Percentiles rank a stretch among this genome's conserved stretches.
Conservation (phyloP, 2,113 vertebrate species). For the Nannobrachium achirus region DNA sequence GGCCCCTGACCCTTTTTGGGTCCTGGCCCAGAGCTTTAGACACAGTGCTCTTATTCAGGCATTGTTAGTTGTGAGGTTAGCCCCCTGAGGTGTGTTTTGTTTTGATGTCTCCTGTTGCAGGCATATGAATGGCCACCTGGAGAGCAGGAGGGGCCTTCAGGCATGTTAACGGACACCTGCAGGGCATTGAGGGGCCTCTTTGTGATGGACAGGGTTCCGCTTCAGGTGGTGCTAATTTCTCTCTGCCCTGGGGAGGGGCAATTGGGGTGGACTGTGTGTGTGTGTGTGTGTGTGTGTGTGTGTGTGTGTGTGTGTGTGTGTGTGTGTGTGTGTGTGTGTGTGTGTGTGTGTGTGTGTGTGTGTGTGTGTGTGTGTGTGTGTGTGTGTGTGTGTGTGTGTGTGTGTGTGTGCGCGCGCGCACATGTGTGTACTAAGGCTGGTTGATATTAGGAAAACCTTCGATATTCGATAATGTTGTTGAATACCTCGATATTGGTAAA, state of each 20-base stretch:
- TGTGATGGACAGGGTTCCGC: conserved; percentile 75
- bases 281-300: conserved; percentile 11
- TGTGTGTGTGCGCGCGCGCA: neutral
- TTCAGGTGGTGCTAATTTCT: conserved; percentile 78
- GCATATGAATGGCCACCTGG: conserved; percentile 71
- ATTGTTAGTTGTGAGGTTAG: conserved; percentile 48
- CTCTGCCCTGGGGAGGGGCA: conserved; percentile 49
- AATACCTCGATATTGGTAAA: too few species aligned
- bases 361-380: neutral
- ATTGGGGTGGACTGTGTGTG: conserved; percentile 27
- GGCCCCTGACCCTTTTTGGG: neutral
- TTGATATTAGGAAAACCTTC: too few species aligned
- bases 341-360: neutral
- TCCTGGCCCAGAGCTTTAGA: conserved; percentile 16
- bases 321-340: neutral
- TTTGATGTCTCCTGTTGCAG: conserved; percentile 67
- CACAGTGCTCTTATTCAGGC: conserved; percentile 47
- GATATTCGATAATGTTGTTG: too few species aligned
- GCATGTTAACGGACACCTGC: conserved; percentile 78
- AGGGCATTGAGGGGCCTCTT: conserved; percentile 68
- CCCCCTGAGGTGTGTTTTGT: conserved; percentile 64
- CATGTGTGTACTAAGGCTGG: neutral
- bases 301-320: conserved; percentile 2
- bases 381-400: neutral
- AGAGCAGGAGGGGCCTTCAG: conserved; percentile 51